A percentile compares a stretch with the other conserved stretches of the same genome.
These are phyloP conservation scores for Tenthredo livida DNA, from an alignment of 2,888 invertebrate genomes.

Conservation along the genomic window DNA sequence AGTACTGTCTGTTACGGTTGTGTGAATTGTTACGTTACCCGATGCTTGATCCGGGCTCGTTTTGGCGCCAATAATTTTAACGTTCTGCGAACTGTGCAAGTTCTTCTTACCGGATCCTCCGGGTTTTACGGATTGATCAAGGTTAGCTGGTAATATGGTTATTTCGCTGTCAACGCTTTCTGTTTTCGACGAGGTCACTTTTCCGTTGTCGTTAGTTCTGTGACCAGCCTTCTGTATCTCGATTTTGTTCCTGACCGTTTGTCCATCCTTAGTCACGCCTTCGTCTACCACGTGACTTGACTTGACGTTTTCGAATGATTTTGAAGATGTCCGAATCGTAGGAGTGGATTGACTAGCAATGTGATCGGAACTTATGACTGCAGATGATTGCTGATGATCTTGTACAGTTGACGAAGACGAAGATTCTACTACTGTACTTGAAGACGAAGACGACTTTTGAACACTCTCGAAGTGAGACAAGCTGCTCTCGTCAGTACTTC, in stretches of 20 bases:
- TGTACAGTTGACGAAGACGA: slow-evolving; percentile 60
- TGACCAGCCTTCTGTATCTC: slow-evolving; percentile 65
- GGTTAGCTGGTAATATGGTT: slow-evolving; percentile 58
- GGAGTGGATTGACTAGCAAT: slow-evolving; percentile 29
- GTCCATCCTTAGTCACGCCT: slow-evolving; percentile 66
- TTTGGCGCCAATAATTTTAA: slow-evolving; percentile 22
- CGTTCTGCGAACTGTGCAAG: slow-evolving; percentile 37
- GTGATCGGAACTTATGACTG: slow-evolving; percentile 5
- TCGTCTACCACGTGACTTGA: slow-evolving; percentile 65
- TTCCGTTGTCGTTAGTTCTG: slow-evolving; percentile 69
- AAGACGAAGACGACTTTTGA: slow-evolving; percentile 52
- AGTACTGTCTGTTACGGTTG: slow-evolving; percentile 40
- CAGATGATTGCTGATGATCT: slow-evolving; percentile 50
- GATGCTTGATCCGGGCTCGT: slow-evolving; percentile 27
- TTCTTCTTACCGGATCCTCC: slow-evolving; percentile 25
- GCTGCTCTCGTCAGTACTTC: slow-evolving; percentile 32
- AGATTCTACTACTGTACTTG: slow-evolving; percentile 58
- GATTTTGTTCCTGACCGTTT: slow-evolving; percentile 64
- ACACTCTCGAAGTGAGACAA: slow-evolving; percentile 58
- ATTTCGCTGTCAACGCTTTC: slow-evolving; percentile 67
- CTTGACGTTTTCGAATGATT: slow-evolving; percentile 63
- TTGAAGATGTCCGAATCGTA: slow-evolving; percentile 58
- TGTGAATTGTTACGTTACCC: slow-evolving; percentile 36
- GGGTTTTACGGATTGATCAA: background rate
- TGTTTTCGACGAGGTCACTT: slow-evolving; percentile 63